Conservation (phyloP, 2,888 invertebrate genomes). For the Pegoplata infirma region DNA sequence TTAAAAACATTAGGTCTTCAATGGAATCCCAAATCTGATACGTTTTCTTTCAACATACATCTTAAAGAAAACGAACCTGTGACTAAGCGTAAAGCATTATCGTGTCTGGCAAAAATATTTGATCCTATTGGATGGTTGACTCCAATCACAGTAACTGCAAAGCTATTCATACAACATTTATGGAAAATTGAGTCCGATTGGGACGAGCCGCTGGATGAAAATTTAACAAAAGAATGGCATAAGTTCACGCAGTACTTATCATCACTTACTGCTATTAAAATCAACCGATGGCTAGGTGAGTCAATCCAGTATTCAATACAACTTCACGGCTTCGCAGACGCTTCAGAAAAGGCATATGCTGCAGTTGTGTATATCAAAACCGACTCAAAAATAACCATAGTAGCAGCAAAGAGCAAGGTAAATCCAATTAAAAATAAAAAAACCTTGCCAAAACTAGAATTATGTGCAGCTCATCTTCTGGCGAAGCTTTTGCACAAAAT, state of each 20-base stretch:
- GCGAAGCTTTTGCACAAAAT: too few species aligned
- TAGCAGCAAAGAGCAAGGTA: too few species aligned
- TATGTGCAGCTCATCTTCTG: background rate
- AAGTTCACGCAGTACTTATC: background rate
- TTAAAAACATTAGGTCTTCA: conserved; percentile 2
- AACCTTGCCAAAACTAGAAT: background rate
- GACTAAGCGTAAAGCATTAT: background rate
- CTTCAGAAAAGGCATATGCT: conserved; percentile 18
- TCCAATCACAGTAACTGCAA: conserved; percentile 28
- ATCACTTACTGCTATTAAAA: too few species aligned
- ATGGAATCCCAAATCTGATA: background rate
- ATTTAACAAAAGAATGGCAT: conserved; percentile 16
- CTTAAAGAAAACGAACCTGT: too few species aligned
- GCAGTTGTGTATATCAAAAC: too few species aligned
- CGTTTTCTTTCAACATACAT: background rate
- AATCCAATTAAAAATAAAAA: too few species aligned
- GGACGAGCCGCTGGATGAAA: conserved; percentile 15
- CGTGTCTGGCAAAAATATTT: conserved; percentile 15
- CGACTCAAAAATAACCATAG: too few species aligned
- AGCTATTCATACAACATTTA: conserved; percentile 34
- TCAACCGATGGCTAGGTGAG: too few species aligned
- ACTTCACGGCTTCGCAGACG: conserved; percentile 31
- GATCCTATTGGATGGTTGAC: conserved; percentile 35
- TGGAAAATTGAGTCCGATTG: conserved; percentile 8
- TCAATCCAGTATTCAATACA: background rate